Evolutionary conservation across 2,888 invertebrate genomes (phyloP), one percentile per base, ranked within the genome.

Genomic region (Lissonota sp.): DNA sequence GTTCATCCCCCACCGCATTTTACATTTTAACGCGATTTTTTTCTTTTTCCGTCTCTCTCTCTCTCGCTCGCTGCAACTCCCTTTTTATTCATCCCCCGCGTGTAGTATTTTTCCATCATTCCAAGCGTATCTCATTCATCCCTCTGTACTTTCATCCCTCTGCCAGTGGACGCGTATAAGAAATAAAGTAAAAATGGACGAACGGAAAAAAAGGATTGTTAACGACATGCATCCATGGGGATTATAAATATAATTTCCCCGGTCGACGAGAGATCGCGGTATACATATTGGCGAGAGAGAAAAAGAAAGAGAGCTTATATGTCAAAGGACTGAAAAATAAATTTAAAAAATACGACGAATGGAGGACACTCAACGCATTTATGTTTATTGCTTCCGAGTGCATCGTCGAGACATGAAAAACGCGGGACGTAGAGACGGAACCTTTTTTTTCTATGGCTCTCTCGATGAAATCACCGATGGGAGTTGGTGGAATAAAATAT

Each of bases 221-320:
- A 73, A 77, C 76, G 82, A 82, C 71, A 77, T 78, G 67, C 55
- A 60, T 76, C 79, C 71, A 58, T 55, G n/a, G 81, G 84, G 81
- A 83, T 79, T 80, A 72, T 64, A 74, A 76, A 83, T 84, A 84
- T 84, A 84, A 84, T 84, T 84, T 84, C 77, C 83, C 82, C 73
- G 57, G 81, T 80, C 76, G 72, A 73, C 75, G 76, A 69, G 75
- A 51, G 79, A 58, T 37, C 12, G 44, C 40, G 10, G 5, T 10
- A 16, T 49, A 60, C 40, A 42, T 14, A 63, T 63, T 55, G 16
- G 40, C 8, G 10, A 16, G 16, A 12, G 44, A 4, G 55, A 14
- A 55, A 44, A 44, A 4, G 44, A 44, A 10, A 44, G 44, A 44
- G 44, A 44, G 44, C 26, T 3, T 3, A 2, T 26, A 26, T 26